Evolutionary conservation across 1,140 invertebrate species (phyloP), one percentile per base, ranked within the genome.

Genomic region (Pogonus chalceus): DNA sequence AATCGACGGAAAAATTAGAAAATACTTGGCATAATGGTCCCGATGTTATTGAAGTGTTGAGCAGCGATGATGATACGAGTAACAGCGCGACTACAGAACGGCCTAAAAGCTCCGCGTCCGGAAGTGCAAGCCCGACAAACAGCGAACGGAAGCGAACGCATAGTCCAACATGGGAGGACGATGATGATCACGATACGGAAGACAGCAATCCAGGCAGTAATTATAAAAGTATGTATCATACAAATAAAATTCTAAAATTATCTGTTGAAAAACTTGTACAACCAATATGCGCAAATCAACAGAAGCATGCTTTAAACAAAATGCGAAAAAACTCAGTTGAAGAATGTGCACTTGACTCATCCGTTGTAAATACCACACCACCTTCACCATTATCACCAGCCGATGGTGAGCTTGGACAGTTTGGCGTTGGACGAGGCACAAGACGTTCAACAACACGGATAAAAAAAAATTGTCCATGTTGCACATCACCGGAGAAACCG

Each of bases 41-140:
- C 9, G 37, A 43, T 43, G 37, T 43, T 3, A 43, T 43, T 43
- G 37, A 43, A 18, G 37, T 43, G 18, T 43, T 43, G 37, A 43
- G 37, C 37, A 43, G 37, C 18, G 37, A 43, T 4, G 37, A 43
- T 43, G 37, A 43, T 18, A 43, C 7, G 7, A 43, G 37, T 18
- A 4, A 16, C 18, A 43, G 37, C 18, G 37, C 37, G 18, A 43
- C 37, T 4, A 7, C 37, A 18, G 37, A 43, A 18, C 9, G 37
- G 4, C 7, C 37, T 4, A 43, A 43, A 43, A 43, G 37, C 18
- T 16, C 37, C 37, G 18, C 9, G 18, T 43, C 37, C 18, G 9
- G 37, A 10, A 43, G 37, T 43, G 7, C 37, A 43, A 43, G 9
- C 18, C 9, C 9, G 4, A 43, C 9, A 4, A 43, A 16, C 18